phyloP scores from a whole-genome alignment of 2,113 vertebrate genomes.

The Ictalurus furcatus region DNA sequence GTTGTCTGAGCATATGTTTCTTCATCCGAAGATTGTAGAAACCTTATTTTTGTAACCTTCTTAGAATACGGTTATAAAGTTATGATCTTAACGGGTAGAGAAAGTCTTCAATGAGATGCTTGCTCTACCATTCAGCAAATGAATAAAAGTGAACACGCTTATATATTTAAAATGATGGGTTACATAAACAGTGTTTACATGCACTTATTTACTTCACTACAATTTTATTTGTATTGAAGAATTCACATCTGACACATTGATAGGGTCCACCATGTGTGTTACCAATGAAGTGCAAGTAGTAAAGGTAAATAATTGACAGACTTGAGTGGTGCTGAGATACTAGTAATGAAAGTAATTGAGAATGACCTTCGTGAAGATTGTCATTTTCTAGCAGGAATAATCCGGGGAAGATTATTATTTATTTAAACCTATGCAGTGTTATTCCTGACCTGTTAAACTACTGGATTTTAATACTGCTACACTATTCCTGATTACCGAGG shows the following conservation, averaged over 20 bases:
- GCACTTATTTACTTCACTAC: not conserved
- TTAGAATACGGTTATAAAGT: not conserved
- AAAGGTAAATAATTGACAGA: slow-evolving; percentile 61
- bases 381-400: not conserved
- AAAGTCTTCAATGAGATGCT: not conserved
- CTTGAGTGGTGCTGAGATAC: slow-evolving; percentile 25
- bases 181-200: not conserved
- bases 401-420: not conserved
- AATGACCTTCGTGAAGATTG: not conserved
- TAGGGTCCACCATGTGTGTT: not conserved
- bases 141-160: not conserved
- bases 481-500: slow-evolving; percentile 6
- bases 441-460: not conserved
- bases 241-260: not conserved
- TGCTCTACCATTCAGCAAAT: not conserved
- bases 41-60: not conserved
- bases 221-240: too few relatives aligned
- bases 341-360: not conserved
- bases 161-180: not conserved
- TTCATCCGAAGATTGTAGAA: not conserved
- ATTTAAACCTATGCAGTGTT: not conserved
- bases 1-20: not conserved
- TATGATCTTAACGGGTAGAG: not conserved
- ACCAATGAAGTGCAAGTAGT: slow-evolving; percentile 12
- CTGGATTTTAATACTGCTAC: not conserved